Conservation (phyloP, 2,797 vertebrate species). For the Meda fulgida region DNA sequence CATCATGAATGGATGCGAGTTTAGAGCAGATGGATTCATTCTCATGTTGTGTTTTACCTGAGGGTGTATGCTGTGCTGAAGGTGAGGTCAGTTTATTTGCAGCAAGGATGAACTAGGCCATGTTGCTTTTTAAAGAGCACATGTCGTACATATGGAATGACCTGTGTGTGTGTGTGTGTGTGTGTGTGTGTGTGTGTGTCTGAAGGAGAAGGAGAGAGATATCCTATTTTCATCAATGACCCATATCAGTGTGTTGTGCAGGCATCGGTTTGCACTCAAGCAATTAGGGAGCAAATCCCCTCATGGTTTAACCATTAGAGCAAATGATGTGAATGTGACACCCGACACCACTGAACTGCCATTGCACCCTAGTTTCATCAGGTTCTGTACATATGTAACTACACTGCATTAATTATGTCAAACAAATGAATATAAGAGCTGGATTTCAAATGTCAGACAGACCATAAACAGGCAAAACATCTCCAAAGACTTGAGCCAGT, state of each 20-base stretch:
- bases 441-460: neutral
- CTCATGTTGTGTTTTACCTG: constrained; percentile 16
- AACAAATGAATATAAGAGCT: neutral
- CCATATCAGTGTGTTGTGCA: constrained; percentile 9
- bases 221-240: constrained; percentile 29
- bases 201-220: constrained; percentile 7
- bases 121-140: constrained; percentile 31
- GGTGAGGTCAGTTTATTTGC: constrained; percentile 42
- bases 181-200: constrained; percentile 14
- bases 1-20: constrained; percentile 1
- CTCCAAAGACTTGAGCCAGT: neutral
- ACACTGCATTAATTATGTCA: neutral
- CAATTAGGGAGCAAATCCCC: constrained; percentile 36
- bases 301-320: constrained; percentile 53
- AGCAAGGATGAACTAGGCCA: constrained; percentile 30
- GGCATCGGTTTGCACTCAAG: constrained; percentile 39
- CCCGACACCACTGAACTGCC: constrained; percentile 27
- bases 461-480: neutral
- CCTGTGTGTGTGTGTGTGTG: constrained; percentile 17
- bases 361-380: neutral
- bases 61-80: constrained; percentile 32
- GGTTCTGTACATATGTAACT: neutral
- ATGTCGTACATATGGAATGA: neutral
- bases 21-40: constrained; percentile 18
- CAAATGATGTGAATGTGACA: constrained; percentile 54